Percentiles rank a stretch among this genome's conserved stretches.
These are phyloP conservation scores for Ammodytes dubius DNA, from an alignment of 2,113 vertebrate genomes.

Conservation along the genomic window DNA sequence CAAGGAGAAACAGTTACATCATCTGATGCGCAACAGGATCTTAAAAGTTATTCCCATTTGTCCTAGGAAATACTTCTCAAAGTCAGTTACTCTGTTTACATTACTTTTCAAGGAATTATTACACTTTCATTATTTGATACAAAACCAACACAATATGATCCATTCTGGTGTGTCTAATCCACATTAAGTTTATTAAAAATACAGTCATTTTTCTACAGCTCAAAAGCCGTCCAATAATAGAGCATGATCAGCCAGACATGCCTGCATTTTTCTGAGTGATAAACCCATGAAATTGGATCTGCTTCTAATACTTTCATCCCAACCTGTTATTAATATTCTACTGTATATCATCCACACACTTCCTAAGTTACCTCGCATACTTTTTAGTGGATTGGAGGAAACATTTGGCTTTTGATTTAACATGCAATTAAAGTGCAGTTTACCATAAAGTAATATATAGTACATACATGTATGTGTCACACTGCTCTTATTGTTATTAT, in stretches of 20 bases:
- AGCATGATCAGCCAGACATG: constrained; percentile 76
- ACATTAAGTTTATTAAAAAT: constrained; percentile 76
- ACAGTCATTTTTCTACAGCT: constrained; percentile 68
- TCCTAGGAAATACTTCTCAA: constrained; percentile 67
- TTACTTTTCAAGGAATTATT: constrained; percentile 61
- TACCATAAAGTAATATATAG: neutral
- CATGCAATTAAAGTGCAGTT: constrained; percentile 57
- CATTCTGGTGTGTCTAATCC: constrained; percentile 75
- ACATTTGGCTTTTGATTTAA: constrained; percentile 68
- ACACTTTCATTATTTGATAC: constrained; percentile 73
- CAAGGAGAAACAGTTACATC: constrained; percentile 36
- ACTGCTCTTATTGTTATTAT: constrained; percentile 11
- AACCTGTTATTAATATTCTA: constrained; percentile 77
- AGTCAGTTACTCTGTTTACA: constrained; percentile 74
- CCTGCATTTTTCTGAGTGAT: constrained; percentile 73
- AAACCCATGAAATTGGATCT: constrained; percentile 83
- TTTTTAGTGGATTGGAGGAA: constrained; percentile 69
- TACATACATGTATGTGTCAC: neutral
- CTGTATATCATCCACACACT: constrained; percentile 55
- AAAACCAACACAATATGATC: constrained; percentile 69
- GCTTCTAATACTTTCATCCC: constrained; percentile 72
- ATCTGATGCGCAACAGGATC: constrained; percentile 18
- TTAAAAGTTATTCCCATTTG: constrained; percentile 39
- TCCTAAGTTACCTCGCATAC: constrained; percentile 53
- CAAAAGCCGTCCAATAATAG: constrained; percentile 70